phyloP scores from a whole-genome alignment of 2,888 invertebrate species.

The Sinhomidia bicolor region DNA sequence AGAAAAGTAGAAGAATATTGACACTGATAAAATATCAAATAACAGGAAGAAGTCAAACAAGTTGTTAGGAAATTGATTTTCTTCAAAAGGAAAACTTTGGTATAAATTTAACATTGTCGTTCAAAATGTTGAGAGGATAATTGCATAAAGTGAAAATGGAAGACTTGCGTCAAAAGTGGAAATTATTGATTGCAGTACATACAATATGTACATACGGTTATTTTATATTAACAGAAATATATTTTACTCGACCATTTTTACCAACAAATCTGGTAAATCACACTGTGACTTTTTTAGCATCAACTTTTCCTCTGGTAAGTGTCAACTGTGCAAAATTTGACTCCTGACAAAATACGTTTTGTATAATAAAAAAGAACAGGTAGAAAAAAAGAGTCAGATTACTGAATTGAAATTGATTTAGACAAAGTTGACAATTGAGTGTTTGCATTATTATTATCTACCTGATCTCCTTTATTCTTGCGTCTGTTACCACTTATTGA shows the following conservation, averaged over 20 bases:
- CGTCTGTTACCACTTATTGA: no score
- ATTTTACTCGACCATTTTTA: not conserved
- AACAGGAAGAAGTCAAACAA: not conserved
- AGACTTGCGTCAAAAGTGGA: not conserved
- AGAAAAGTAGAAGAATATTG: not conserved
- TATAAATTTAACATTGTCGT: slow-evolving; percentile 11
- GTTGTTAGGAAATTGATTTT: no score
- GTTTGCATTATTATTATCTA: slow-evolving; percentile 22
- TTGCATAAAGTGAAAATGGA: not conserved
- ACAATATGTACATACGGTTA: no score
- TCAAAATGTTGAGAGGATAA: not conserved
- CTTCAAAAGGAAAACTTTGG: no score
- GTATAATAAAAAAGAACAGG: not conserved
- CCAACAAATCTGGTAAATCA: not conserved
- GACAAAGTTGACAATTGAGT: not conserved
- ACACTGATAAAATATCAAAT: not conserved
- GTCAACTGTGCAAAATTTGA: no score
- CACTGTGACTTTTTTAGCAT: not conserved
- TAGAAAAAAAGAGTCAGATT: not conserved
- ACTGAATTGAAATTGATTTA: not conserved
- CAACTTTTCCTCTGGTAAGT: slow-evolving; percentile 19
- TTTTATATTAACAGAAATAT: not conserved
- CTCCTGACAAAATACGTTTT: no score
- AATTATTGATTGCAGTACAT: slow-evolving; percentile 18
- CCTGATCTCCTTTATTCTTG: not conserved